Evolutionary conservation across 2,888 invertebrate genomes (phyloP).

Genomic region (Belgica antarctica): DNA sequence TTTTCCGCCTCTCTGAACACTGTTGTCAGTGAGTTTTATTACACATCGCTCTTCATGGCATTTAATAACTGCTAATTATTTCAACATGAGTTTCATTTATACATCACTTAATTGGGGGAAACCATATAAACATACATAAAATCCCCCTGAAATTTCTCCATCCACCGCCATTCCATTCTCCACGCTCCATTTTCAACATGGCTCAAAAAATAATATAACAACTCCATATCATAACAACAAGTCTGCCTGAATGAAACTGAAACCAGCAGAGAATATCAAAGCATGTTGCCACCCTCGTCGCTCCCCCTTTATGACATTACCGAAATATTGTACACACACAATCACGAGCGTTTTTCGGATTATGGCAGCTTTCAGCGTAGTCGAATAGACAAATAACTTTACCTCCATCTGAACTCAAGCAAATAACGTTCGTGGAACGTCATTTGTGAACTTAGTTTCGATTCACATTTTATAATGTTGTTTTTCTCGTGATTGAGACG

Average conservation of each 20-base stretch:
- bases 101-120: conserved; percentile 35
- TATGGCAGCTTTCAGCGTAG: no score
- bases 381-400: no score
- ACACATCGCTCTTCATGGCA: not conserved
- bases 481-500: no score
- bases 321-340: no score
- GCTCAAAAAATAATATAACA: conserved; percentile 24
- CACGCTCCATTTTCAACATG: conserved; percentile 6
- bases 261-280: conserved; percentile 26
- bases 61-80: conserved; percentile 44
- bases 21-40: not conserved
- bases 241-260: conserved; percentile 26
- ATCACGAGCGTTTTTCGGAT: no score
- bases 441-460: no score
- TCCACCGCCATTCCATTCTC: not conserved
- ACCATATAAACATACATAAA: conserved; percentile 2
- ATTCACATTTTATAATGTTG: no score
- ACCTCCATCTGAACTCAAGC: no score
- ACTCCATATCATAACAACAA: conserved; percentile 38
- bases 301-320: no score
- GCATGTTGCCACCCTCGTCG: no score
- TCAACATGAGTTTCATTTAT: conserved; percentile 39
- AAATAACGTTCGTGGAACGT: no score
- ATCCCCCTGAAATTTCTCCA: not conserved
- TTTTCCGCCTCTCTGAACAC: not conserved